phyloP scores from a whole-genome alignment of 1,140 invertebrate species.

The Drosophila grimshawi region DNA sequence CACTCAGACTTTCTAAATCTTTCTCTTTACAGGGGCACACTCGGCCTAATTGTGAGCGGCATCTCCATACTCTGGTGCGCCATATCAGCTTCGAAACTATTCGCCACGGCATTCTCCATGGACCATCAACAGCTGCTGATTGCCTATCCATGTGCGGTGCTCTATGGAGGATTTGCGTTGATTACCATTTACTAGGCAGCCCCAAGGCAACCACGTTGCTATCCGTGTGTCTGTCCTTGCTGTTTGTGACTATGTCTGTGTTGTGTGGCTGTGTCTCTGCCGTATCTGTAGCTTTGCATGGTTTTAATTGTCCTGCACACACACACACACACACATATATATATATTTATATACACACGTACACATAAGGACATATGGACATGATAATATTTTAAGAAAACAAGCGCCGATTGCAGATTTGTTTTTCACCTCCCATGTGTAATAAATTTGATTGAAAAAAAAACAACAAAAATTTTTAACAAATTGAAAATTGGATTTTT shows the following conservation, averaged over 20 bases:
- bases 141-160: conserved; percentile 93
- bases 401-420: conserved; percentile 75
- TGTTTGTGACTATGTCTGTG: neutral
- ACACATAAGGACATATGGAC: conserved; percentile 31
- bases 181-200: conserved; percentile 88
- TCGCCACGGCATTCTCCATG: conserved; percentile 90
- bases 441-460: conserved; percentile 80
- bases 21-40: conserved; percentile 82
- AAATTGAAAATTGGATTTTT: conserved; percentile 67
- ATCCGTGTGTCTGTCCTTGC: conserved; percentile 3
- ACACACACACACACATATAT: conserved; percentile 42
- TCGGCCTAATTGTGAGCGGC: conserved; percentile 87
- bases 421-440: conserved; percentile 62
- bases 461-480: conserved; percentile 65
- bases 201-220: conserved; percentile 41
- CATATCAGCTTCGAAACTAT: conserved; percentile 93
- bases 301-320: conserved; percentile 71
- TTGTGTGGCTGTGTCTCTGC: conserved; percentile 19
- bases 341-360: conserved; percentile 26
- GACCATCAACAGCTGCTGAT: conserved; percentile 93
- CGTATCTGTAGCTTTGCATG: conserved; percentile 52
- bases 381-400: conserved; percentile 73
- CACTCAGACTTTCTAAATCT: conserved; percentile 43
- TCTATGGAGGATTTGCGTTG: conserved; percentile 94
- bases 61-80: conserved; percentile 92